A percentile compares a stretch with the other conserved stretches of the same genome.
Conservation (phyloP, 2,797 vertebrate species). For the Gouania willdenowi region DNA sequence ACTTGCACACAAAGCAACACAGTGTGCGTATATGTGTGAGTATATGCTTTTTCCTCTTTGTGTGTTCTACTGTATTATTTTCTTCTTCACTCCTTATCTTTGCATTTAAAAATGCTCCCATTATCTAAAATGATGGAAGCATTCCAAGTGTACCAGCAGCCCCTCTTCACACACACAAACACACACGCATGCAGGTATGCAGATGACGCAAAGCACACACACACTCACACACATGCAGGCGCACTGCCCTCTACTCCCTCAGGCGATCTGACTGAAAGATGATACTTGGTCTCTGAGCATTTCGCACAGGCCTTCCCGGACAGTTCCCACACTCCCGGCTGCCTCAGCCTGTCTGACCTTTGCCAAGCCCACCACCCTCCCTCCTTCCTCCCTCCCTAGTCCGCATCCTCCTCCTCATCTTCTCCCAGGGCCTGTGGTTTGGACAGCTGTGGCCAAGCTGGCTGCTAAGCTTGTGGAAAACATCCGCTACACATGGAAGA, state of each 20-base stretch:
- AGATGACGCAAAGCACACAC: slow-evolving; percentile 14
- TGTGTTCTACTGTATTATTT: slow-evolving; percentile 22
- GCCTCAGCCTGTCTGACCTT: slow-evolving; percentile 82
- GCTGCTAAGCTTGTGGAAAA: slow-evolving; percentile 82
- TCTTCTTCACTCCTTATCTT: slow-evolving; percentile 28
- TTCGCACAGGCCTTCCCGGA: slow-evolving; percentile 80
- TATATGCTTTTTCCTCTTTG: slow-evolving; percentile 33
- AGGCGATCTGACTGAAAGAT: slow-evolving; percentile 74
- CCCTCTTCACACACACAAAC: slow-evolving; percentile 13
- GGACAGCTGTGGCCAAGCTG: slow-evolving; percentile 86
- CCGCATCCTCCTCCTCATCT: slow-evolving; percentile 56
- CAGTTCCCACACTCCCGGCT: slow-evolving; percentile 80
- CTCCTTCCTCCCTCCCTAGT: slow-evolving; percentile 46
- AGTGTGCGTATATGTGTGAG: slow-evolving; percentile 21
- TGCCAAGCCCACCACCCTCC: slow-evolving; percentile 73
- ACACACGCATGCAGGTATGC: slow-evolving; percentile 19
- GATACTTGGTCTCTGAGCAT: slow-evolving; percentile 75
- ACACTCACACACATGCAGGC: slow-evolving; percentile 45
- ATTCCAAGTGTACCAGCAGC: slow-evolving; percentile 21
- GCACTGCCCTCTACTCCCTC: slow-evolving; percentile 56
- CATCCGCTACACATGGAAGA: slow-evolving; percentile 87
- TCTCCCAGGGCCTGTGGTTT: slow-evolving; percentile 80
- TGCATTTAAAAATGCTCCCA: slow-evolving; percentile 43
- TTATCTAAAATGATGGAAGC: slow-evolving; percentile 27
- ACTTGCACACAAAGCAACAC: slow-evolving; percentile 43